Evolutionary conservation across 2,797 vertebrate species (phyloP).

Genomic region (Centroberyx gerrardi): DNA sequence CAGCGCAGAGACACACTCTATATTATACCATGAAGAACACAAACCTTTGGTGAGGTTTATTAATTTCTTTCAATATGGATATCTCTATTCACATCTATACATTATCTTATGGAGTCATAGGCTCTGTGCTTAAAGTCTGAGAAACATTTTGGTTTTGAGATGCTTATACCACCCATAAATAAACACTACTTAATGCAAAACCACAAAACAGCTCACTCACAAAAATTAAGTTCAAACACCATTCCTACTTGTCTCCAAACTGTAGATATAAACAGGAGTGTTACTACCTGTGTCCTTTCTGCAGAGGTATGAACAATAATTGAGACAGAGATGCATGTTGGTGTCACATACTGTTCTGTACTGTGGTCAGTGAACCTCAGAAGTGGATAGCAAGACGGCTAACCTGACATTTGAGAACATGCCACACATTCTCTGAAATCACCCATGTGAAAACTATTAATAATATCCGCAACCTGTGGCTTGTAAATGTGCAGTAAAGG

Average conservation of each 20-base stretch:
- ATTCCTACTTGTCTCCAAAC: not conserved
- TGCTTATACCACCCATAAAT: conserved; percentile 1
- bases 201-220: not conserved
- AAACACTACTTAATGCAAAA: not conserved
- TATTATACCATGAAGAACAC: conserved; percentile 53
- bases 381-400: conserved; percentile 32
- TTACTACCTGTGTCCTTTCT: conserved; percentile 4
- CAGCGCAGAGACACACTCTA: conserved; percentile 37
- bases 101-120: not conserved
- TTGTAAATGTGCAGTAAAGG: conserved; percentile 34
- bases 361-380: conserved; percentile 19
- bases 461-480: conserved; percentile 52
- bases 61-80: not conserved
- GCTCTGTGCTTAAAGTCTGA: not conserved
- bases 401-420: conserved; percentile 62
- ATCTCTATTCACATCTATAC: too few relatives aligned
- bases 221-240: not conserved
- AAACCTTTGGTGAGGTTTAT: conserved; percentile 79
- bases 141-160: not conserved
- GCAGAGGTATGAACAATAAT: conserved; percentile 11
- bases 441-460: conserved; percentile 56
- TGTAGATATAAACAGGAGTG: not conserved
- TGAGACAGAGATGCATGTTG: conserved; percentile 6
- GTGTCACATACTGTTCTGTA: conserved; percentile 7
- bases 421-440: conserved; percentile 31